Evolutionary conservation across 2,113 vertebrate genomes (phyloP).

Genomic region (Phyllopteryx taeniolatus): DNA sequence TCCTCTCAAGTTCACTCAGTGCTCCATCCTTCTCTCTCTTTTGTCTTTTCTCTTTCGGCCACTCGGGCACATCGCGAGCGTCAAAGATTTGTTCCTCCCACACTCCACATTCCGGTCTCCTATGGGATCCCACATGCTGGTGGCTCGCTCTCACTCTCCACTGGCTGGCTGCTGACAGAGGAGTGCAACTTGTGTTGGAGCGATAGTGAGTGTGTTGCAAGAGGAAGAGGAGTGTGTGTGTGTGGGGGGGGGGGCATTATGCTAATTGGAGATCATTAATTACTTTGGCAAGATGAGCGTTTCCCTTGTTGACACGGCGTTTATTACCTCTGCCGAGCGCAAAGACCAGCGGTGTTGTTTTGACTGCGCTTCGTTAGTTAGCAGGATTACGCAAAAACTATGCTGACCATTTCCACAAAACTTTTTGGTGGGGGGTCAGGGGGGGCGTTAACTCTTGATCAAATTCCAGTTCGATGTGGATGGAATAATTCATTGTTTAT

Average conservation of each 20-base stretch:
- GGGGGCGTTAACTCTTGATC: neutral
- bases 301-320: conserved; percentile 26
- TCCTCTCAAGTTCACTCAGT: conserved; percentile 1
- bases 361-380: neutral
- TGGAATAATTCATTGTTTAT: neutral
- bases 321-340: neutral
- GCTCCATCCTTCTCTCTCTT: conserved; percentile 6
- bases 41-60: conserved; percentile 18
- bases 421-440: neutral
- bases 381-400: neutral
- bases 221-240: conserved; percentile 34
- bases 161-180: conserved; percentile 39
- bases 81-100: conserved; percentile 66
- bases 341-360: neutral
- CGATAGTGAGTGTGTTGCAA: conserved; percentile 30
- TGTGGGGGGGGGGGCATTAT: conserved; percentile 18
- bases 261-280: conserved; percentile 47
- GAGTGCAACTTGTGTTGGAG: conserved; percentile 55
- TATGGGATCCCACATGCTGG: conserved; percentile 63
- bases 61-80: conserved; percentile 41
- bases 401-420: neutral
- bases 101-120: conserved; percentile 66
- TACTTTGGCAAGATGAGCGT: conserved; percentile 25
- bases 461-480: neutral
- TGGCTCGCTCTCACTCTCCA: conserved; percentile 44